Evolutionary conservation across 2,888 invertebrate species (phyloP), one percentile per base, ranked within the genome.

Genomic region (Hypselothyrea guttata): DNA sequence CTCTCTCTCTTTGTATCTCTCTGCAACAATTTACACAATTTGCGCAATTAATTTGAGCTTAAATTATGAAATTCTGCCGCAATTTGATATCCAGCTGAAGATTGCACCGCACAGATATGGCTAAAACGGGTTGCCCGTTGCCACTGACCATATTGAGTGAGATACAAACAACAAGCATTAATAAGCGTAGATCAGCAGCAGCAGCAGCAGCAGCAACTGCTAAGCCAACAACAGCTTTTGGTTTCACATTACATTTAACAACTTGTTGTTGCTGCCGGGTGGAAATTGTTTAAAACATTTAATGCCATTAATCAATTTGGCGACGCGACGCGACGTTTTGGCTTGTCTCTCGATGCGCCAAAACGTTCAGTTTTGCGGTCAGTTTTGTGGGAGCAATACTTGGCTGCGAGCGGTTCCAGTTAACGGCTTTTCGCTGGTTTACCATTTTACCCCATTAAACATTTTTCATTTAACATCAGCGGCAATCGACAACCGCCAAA

Each of bases 261-360:
- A 66, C 57, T 47, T 66, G 69, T 61, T 66, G 67, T 45, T 51
- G 65, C 62, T 70, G 68, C 54, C 60, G 71, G 54, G 53, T 74
- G 77, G 64, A 81, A 81, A 78, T 81, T 78, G 84, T 74, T 84
- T 73, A 70, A 84, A 76, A 60, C 77, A 74, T 79, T 77, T 81
- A 66, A 63, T 60, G 75, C 84, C 84, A 84, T 79, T 79, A 77
- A 79, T 79, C 78, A 79, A 81, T 79, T 75, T 77, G 72, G 63
- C 61, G 76, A 66, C 65, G 48, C 61, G 76, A 66, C 65, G 48
- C 65, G 45, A 13, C 74, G 58, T 30, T 42, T 28, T 30, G 13
- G 34, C 12, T 30, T 30, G 7, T 30, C 51, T 47, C 13, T 42
- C 44, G 35, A 46, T 31, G 60, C 41, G 65, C 56, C 30, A 28